Percentiles rank a stretch among this genome's conserved stretches.
Evolutionary conservation across 2,113 vertebrate species (phyloP).

Genomic region (Phainopepla nitens): DNA sequence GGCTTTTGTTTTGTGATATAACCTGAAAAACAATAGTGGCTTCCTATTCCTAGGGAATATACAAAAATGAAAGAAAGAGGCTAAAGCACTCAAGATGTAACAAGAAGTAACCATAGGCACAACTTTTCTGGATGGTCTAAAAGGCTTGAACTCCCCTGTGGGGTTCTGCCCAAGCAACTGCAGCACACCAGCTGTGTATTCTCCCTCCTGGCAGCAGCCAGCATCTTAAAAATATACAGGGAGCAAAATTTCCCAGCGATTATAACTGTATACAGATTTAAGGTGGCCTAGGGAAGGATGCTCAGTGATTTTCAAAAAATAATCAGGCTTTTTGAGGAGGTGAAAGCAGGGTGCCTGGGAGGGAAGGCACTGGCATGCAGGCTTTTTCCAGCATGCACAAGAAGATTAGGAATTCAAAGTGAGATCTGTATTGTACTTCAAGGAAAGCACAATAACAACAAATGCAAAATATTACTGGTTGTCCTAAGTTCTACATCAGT

Average conservation of each 20-base stretch:
- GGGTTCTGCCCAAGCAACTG: not conserved
- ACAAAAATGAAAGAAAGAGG: not conserved
- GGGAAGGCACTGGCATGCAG: not conserved
- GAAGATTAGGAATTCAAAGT: not conserved
- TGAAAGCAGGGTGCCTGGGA: not conserved
- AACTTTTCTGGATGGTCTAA: not conserved
- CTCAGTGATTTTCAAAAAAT: not conserved
- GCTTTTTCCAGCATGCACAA: not conserved
- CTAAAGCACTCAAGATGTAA: not conserved
- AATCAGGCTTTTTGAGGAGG: not conserved
- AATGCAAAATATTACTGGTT: not conserved
- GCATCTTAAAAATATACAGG: not conserved
- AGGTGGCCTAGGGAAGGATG: not conserved
- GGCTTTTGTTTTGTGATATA: not conserved
- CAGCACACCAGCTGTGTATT: fast-evolving
- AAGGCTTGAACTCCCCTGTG: not conserved
- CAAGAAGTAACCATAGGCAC: not conserved
- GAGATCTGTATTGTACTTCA: not conserved
- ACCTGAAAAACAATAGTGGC: not conserved
- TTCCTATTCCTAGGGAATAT: not conserved
- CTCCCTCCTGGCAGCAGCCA: not conserved
- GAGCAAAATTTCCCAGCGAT: not conserved
- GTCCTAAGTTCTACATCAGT: not conserved
- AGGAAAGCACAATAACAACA: not conserved
- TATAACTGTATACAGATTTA: not conserved